phyloP scores from a whole-genome alignment of 2,888 invertebrate genomes.

The Escarpia spicata region DNA sequence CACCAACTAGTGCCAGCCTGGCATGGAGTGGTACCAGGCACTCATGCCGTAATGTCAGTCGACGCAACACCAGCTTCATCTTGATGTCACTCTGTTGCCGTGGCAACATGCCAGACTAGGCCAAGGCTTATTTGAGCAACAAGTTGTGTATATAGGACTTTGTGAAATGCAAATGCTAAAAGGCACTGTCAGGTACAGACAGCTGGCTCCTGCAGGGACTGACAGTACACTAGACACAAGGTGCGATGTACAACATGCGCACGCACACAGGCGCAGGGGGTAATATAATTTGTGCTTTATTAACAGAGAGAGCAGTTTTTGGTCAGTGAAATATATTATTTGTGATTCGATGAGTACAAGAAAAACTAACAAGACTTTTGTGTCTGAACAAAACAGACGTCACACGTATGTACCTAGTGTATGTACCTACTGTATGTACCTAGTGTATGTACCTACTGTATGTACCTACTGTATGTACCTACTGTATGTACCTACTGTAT shows the following conservation, averaged over 20 bases:
- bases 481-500: not conserved
- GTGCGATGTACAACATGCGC: not conserved
- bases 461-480: not conserved
- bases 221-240: not conserved
- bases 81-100: not conserved
- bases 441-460: not conserved
- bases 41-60: not conserved
- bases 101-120: not conserved
- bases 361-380: not conserved
- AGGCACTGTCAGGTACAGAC: not conserved
- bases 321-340: not conserved
- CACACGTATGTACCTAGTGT: not conserved
- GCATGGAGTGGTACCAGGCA: not conserved
- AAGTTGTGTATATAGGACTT: not conserved
- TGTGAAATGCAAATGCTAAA: not conserved
- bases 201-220: not conserved
- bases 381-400: not conserved
- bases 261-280: not conserved
- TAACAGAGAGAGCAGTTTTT: not conserved
- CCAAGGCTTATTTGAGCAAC: not conserved
- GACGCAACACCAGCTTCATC: not conserved
- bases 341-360: not conserved
- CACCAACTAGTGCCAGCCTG: not conserved
- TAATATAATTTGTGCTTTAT: not conserved
- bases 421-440: not conserved